Conservation (phyloP, 2,113 vertebrate genomes). For the Cryptomyrus ogoouensis region DNA sequence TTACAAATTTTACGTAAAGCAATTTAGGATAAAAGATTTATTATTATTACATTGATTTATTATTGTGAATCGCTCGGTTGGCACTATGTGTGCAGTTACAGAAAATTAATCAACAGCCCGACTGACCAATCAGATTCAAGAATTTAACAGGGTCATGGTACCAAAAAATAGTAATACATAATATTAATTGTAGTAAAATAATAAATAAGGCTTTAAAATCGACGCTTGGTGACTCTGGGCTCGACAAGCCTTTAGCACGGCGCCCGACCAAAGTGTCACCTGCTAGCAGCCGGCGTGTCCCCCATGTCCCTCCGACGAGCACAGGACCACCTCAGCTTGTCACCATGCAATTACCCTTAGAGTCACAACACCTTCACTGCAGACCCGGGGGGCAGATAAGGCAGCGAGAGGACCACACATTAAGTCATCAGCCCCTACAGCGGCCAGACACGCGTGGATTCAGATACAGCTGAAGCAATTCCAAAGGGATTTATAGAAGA, state of each 20-base stretch:
- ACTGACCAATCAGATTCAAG: neutral
- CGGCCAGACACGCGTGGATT: neutral
- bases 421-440: neutral
- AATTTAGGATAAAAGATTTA: too few species aligned
- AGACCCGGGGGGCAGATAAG: neutral
- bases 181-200: neutral
- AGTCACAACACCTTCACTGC: neutral
- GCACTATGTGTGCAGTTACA: neutral
- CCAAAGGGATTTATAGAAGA: neutral
- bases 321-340: neutral
- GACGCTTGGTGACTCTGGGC: neutral
- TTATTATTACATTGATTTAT: neutral
- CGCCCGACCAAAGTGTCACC: neutral
- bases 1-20: too few species aligned
- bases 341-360: neutral
- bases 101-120: neutral
- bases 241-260: too few species aligned
- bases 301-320: neutral
- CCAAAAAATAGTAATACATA: neutral
- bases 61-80: neutral
- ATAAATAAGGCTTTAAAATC: neutral
- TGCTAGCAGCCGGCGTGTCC: neutral
- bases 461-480: neutral
- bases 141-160: neutral
- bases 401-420: neutral